Percentiles rank a stretch among this genome's conserved stretches.
Conservation (phyloP, 2,797 vertebrate species). For the Garrulus glandarius region DNA sequence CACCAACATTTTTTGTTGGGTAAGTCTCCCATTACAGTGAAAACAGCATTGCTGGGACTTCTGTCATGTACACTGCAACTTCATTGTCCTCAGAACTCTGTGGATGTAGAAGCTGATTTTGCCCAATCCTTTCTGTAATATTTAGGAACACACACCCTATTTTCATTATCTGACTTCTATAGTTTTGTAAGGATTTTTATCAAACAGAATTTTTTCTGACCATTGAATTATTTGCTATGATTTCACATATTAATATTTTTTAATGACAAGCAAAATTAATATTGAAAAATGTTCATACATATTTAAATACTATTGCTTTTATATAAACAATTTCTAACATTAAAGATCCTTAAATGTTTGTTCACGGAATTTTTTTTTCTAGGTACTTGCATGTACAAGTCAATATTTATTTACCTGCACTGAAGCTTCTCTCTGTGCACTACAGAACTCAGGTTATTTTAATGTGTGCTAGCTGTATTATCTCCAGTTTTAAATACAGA, state of each 20-base stretch:
- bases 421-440: neutral
- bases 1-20: neutral
- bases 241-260: neutral
- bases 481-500: neutral
- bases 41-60: neutral
- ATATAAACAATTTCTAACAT: neutral
- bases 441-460: neutral
- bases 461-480: neutral
- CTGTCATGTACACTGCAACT: neutral
- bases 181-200: neutral
- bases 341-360: neutral
- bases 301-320: neutral
- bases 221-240: neutral
- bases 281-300: neutral
- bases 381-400: neutral
- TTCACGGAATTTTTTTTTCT: neutral
- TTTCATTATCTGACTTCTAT: neutral
- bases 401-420: neutral
- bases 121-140: neutral
- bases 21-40: neutral
- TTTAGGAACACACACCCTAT: neutral
- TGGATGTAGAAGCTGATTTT: neutral
- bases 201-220: neutral
- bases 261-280: neutral
- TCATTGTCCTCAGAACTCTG: neutral